phyloP scores from a whole-genome alignment of 1,140 invertebrate genomes.

The Lamellibrachia luymesi region DNA sequence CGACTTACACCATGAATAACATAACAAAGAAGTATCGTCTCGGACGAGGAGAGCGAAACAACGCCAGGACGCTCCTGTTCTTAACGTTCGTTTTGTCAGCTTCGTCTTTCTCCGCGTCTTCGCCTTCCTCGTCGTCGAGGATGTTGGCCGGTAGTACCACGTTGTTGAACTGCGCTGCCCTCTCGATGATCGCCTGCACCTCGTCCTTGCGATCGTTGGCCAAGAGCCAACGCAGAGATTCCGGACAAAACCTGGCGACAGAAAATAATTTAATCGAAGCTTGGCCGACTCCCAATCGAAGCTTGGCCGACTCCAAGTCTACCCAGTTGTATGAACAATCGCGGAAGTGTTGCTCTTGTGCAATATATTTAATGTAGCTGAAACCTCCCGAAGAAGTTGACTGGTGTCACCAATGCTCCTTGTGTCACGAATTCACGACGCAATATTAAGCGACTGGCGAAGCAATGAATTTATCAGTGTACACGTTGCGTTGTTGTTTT shows the following conservation, averaged over 20 bases:
- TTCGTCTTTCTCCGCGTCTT: not conserved
- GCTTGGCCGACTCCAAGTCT: too few relatives aligned
- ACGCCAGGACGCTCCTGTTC: not conserved
- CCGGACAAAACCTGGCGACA: constrained; percentile 8
- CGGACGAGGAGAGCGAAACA: not conserved
- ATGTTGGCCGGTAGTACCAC: not conserved
- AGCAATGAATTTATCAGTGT: too few relatives aligned
- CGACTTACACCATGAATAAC: not conserved
- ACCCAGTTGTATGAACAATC: too few relatives aligned
- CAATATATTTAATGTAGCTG: too few relatives aligned
- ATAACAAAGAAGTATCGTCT: not conserved
- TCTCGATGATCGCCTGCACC: constrained; percentile 1
- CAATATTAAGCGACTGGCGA: too few relatives aligned
- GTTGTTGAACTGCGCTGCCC: constrained; percentile 13
- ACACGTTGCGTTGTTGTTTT: too few relatives aligned
- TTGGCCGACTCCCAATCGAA: too few relatives aligned
- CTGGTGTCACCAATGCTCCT: too few relatives aligned
- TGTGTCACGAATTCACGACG: too few relatives aligned
- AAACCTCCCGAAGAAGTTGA: too few relatives aligned
- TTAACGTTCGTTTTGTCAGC: not conserved
- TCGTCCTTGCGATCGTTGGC: constrained; percentile 9
- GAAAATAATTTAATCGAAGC: too few relatives aligned
- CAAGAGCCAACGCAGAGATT: constrained; percentile 5
- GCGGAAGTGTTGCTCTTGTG: too few relatives aligned
- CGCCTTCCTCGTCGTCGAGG: not conserved